These are phyloP conservation scores for Drosophila pachea DNA, from an alignment of 1,140 invertebrate species.

Conservation along the genomic window DNA sequence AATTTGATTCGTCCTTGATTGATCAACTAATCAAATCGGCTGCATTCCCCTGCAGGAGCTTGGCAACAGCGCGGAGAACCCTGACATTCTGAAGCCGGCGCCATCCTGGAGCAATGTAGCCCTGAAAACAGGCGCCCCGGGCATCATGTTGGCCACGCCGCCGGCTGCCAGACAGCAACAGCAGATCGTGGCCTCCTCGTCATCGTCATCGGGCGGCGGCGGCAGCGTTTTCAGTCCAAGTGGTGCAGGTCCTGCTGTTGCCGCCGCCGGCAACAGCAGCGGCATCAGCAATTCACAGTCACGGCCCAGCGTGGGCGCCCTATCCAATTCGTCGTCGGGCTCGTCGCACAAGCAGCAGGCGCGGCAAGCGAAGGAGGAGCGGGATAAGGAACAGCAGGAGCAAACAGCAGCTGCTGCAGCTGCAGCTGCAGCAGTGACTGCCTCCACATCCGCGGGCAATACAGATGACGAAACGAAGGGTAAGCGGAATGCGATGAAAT, in stretches of 20 bases:
- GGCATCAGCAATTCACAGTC: conserved; percentile 63
- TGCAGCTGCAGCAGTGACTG: conserved; percentile 28
- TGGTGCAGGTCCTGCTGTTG: conserved; percentile 32
- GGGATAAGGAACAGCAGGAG: conserved; percentile 35
- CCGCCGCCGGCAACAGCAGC: conserved; percentile 12
- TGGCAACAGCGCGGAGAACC: conserved; percentile 43
- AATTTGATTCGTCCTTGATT: too few relatives aligned
- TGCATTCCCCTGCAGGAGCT: conserved; percentile 43
- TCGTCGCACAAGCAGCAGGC: conserved; percentile 67
- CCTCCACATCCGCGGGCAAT: conserved; percentile 60
- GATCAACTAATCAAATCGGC: too few relatives aligned
- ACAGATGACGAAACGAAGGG: conserved; percentile 77
- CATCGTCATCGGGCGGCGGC: conserved; percentile 68
- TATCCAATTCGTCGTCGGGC: conserved; percentile 71
- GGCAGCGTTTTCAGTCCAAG: conserved; percentile 69
- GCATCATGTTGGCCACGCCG: conserved; percentile 40
- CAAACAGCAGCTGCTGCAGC: conserved; percentile 21
- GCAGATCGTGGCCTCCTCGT: conserved; percentile 68
- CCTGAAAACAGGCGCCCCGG: conserved; percentile 52
- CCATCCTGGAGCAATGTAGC: conserved; percentile 78
- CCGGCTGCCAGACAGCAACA: conserved; percentile 52
- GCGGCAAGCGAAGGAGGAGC: conserved; percentile 49
- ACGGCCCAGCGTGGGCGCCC: conserved; percentile 70
- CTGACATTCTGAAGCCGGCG: conserved; percentile 73
- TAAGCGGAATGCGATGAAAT: conserved; percentile 12